Conservation (phyloP, 2,797 vertebrate species). For the Acridotheres tristis region DNA sequence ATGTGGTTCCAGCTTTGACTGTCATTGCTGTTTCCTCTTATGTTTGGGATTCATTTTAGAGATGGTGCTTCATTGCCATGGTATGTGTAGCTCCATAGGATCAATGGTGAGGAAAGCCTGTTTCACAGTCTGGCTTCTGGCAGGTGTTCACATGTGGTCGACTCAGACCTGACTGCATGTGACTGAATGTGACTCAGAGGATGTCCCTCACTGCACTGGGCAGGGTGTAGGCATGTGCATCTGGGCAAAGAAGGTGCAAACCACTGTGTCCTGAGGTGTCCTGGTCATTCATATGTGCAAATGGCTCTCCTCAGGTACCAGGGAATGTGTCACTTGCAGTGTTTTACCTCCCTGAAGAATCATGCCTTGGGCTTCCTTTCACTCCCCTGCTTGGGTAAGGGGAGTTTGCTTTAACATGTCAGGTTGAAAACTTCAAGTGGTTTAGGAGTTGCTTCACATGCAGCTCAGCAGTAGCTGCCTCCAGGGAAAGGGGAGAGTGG, state of each 20-base stretch:
- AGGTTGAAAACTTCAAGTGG: not conserved
- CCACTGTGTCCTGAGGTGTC: not conserved
- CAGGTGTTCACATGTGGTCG: not conserved
- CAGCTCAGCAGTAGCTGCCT: not conserved
- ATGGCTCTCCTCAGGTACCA: not conserved
- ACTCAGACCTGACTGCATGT: not conserved
- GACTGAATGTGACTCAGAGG: not conserved
- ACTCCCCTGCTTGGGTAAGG: not conserved
- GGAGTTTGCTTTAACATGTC: not conserved
- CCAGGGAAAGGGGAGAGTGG: not conserved
- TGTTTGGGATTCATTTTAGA: not conserved
- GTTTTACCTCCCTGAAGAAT: not conserved
- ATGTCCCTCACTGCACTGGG: not conserved
- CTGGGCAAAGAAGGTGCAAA: not conserved
- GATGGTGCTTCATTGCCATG: not conserved
- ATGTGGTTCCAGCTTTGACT: not conserved
- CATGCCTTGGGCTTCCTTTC: not conserved
- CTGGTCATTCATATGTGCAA: not conserved
- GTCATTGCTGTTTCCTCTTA: not conserved
- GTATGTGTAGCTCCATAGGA: not conserved
- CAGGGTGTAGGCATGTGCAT: not conserved
- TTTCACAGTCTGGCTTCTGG: not conserved
- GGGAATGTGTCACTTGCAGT: not conserved
- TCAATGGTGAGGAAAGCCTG: not conserved
- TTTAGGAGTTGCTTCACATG: not conserved